These are phyloP conservation scores for Myrmecophaga tridactyla DNA, from an alignment of 2,113 vertebrate species.

Conservation along the genomic window DNA sequence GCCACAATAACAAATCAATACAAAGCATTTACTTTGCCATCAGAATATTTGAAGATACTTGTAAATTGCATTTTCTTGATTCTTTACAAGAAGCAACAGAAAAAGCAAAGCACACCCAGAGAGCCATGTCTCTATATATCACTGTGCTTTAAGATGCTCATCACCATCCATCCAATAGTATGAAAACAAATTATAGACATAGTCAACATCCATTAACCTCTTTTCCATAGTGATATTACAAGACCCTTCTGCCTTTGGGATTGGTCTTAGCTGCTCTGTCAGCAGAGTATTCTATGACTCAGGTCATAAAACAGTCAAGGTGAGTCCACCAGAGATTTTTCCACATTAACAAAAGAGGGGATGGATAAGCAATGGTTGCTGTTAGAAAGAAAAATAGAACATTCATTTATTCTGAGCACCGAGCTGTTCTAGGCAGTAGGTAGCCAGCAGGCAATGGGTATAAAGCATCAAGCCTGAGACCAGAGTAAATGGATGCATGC, in stretches of 20 bases:
- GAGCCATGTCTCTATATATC: neutral
- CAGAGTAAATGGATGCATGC: neutral
- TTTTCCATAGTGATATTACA: neutral
- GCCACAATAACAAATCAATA: neutral
- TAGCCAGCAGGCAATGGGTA: neutral
- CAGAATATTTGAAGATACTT: neutral
- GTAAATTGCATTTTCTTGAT: neutral
- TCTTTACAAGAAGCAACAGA: neutral
- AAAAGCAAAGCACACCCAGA: neutral
- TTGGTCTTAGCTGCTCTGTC: neutral
- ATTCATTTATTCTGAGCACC: neutral
- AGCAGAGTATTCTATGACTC: neutral
- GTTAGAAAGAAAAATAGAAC: neutral
- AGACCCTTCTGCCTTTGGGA: neutral
- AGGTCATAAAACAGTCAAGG: neutral
- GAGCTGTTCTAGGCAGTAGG: neutral
- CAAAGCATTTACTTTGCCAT: constrained; percentile 27
- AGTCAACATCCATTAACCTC: neutral
- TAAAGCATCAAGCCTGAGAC: neutral
- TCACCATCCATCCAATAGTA: neutral
- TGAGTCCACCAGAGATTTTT: neutral
- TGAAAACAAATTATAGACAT: neutral
- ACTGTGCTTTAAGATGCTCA: neutral
- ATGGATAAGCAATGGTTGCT: neutral
- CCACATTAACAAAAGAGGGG: too few species aligned